phyloP scores from a whole-genome alignment of 2,113 vertebrate species.

The Tapirus terrestris region DNA sequence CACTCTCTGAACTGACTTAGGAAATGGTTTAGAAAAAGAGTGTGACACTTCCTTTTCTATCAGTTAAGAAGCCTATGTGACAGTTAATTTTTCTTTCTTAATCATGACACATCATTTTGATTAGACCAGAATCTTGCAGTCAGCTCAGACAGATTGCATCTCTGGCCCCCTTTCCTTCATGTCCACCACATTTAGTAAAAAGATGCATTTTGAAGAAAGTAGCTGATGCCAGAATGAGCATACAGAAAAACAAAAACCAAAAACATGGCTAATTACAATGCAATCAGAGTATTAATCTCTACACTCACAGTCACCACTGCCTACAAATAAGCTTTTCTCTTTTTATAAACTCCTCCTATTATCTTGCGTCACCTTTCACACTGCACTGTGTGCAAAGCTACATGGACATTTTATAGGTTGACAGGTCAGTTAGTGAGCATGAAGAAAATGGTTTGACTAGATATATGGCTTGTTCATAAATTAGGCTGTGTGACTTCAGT shows the following conservation, averaged over 20 bases:
- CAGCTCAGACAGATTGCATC: background rate
- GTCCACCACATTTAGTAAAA: background rate
- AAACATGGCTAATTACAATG: background rate
- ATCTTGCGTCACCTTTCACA: background rate
- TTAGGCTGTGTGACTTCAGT: background rate
- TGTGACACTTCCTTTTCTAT: background rate
- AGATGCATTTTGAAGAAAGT: background rate
- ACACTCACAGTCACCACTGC: background rate
- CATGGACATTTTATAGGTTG: background rate
- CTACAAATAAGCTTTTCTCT: background rate
- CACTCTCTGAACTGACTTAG: background rate
- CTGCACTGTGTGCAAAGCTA: background rate
- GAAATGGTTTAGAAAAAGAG: background rate
- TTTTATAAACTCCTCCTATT: background rate
- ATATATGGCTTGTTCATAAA: background rate
- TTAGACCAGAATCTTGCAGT: conserved; percentile 16
- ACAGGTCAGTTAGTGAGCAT: background rate
- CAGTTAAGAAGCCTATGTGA: background rate
- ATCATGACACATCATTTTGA: background rate
- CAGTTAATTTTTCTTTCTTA: conserved; percentile 33
- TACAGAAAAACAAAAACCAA: background rate
- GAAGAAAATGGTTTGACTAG: background rate
- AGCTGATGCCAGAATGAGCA: background rate
- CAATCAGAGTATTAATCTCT: background rate
- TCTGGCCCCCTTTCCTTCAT: background rate